phyloP scores from a whole-genome alignment of 2,113 vertebrate species.

The Scolopax mira region DNA sequence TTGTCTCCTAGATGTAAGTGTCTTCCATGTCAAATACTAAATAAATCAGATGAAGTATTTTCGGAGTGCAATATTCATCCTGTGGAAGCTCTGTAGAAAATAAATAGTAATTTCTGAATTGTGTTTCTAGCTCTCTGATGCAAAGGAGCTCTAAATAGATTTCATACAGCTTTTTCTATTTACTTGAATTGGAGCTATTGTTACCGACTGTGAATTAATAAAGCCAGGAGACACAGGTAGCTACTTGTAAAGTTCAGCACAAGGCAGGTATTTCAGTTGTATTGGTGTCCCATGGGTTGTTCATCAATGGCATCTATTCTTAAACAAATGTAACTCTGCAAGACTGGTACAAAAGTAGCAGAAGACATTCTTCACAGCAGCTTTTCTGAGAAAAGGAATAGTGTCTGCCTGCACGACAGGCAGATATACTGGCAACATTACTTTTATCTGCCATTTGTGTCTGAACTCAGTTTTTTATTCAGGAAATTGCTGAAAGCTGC shows the following conservation, averaged over 20 bases:
- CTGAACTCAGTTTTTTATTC: neutral
- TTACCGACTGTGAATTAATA: conserved; percentile 20
- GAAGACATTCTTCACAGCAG: neutral
- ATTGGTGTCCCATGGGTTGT: fast-evolving
- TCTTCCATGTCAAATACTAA: neutral
- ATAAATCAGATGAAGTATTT: neutral
- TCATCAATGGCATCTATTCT: neutral
- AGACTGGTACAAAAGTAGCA: neutral
- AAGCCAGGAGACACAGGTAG: neutral
- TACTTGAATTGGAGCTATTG: neutral
- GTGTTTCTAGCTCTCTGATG: neutral
- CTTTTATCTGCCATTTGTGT: neutral
- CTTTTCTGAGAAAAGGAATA: neutral
- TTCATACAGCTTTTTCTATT: neutral
- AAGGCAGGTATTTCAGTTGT: neutral
- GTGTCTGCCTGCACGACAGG: neutral
- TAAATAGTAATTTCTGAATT: conserved; percentile 23
- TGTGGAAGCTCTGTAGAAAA: neutral
- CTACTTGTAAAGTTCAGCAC: neutral
- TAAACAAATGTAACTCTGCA: neutral
- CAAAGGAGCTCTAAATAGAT: neutral
- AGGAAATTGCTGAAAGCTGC: neutral
- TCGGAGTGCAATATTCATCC: neutral
- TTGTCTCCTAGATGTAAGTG: neutral
- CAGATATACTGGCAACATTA: neutral